Conservation (phyloP, 2,797 vertebrate genomes). For the Hephaestus fuliginosus region DNA sequence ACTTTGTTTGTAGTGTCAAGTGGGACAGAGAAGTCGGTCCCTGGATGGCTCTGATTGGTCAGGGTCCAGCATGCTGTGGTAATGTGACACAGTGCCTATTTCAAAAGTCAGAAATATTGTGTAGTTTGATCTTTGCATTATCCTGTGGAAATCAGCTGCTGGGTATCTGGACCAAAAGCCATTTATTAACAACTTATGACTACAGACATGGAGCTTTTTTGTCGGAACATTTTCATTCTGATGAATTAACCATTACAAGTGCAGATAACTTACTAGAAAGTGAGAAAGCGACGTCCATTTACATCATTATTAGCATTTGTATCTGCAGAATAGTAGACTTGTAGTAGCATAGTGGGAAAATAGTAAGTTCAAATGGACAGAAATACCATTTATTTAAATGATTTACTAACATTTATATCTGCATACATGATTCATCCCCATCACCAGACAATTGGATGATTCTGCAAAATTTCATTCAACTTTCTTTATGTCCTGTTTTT, state of each 20-base stretch:
- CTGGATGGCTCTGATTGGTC: not conserved
- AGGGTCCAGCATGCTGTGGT: slow-evolving; percentile 3
- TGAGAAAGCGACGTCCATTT: slow-evolving; percentile 2
- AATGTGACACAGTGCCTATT: not conserved
- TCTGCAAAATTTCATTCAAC: not conserved
- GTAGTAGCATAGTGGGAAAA: not conserved
- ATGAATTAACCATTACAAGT: slow-evolving; percentile 26
- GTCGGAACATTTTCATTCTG: not conserved
- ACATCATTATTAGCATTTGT: slow-evolving; percentile 2
- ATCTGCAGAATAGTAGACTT: slow-evolving; percentile 3
- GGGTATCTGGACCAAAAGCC: not conserved
- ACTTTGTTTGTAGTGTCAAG: not conserved
- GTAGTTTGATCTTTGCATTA: not conserved
- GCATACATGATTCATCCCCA: too few species aligned
- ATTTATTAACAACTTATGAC: slow-evolving; percentile 13
- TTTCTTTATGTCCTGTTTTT: not conserved
- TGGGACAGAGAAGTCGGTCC: not conserved
- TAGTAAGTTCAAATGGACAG: not conserved
- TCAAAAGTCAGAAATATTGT: not conserved
- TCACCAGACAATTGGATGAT: not conserved
- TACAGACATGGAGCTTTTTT: not conserved
- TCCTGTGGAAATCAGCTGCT: not conserved
- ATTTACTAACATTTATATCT: not conserved
- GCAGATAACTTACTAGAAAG: slow-evolving; percentile 5
- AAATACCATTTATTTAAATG: not conserved